Base-by-base conservation (phyloP, 2,888 invertebrate species). In the Xanthorhoe designata region DNA sequence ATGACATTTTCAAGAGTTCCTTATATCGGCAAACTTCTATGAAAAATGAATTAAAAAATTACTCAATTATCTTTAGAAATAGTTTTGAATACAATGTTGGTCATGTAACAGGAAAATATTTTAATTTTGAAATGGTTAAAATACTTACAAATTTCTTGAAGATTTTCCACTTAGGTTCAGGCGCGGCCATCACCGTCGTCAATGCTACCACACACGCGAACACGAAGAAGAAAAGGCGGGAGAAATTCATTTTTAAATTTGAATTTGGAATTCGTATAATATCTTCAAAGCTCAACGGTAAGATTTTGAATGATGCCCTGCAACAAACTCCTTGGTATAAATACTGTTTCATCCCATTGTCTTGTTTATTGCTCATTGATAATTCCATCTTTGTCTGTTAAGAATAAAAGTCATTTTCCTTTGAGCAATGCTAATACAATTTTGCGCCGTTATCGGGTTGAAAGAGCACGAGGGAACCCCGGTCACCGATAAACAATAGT, bases 141-240 rank as follows among this genome's bases (percentile, higher is more conserved):
- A 24, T 53, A 84, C 86, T 85, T 77, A 87, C 86, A 66, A 86
- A 71, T 79, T 81, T 86, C 66, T 85, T 86, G 51, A 86, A 85
- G 0, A 83, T 63, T 38, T 82, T 85, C 84, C 84, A 87, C 47
- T 73, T 82, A 0, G 86, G 85, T 4, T 78, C 82, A 0, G 84
- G 82, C 6, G 83, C 80, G 0, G 79, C 80, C 1, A 72, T 68
- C 0, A 82, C 82, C 0, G 78, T 63, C 4, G 76, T 73, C 38
- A 84, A 47, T 17, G 82, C 81, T 62, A 81, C 64, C 15, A 85
- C 62, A 62, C 78, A 79, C 19, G 83, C 81, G 68, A 86, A 80
- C 2, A 85, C 71, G 47, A 84, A 80, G 57, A 85, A 81, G 18
- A 87, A 74, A 38, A 85, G 75, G 58, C 76, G 81, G 0, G 71